Conservation (phyloP, 2,888 invertebrate species). For the Drosophila anomalipes region DNA sequence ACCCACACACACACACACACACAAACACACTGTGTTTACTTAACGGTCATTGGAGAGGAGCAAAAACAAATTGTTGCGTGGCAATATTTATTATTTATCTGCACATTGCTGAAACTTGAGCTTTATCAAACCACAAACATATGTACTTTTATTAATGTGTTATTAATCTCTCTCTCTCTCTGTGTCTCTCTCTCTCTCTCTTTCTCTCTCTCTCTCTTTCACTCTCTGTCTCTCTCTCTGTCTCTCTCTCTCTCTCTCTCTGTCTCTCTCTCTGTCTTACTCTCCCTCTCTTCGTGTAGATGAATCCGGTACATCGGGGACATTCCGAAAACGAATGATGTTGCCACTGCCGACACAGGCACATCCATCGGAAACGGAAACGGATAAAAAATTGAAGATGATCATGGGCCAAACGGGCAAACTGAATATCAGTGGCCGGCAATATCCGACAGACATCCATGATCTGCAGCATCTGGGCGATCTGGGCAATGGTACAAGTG, state of each 20-base stretch:
- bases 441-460: slow-evolving; percentile 92
- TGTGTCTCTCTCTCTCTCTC: neutral
- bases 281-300: slow-evolving; percentile 49
- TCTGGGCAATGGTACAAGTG: slow-evolving; percentile 97
- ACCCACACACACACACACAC: neutral
- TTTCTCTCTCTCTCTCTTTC: neutral
- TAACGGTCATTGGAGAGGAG: slow-evolving; percentile 41
- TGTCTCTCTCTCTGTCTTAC: neutral
- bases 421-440: slow-evolving; percentile 91
- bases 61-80: slow-evolving; percentile 19
- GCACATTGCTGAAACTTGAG: slow-evolving; percentile 22
- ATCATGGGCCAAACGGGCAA: slow-evolving; percentile 97
- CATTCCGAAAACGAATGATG: slow-evolving; percentile 86
- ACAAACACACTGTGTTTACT: slow-evolving; percentile 28
- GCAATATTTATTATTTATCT: slow-evolving; percentile 27
- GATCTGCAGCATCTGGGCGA: slow-evolving; percentile 95
- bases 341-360: slow-evolving; percentile 87
- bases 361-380: slow-evolving; percentile 90
- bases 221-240: neutral
- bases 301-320: slow-evolving; percentile 87
- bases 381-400: slow-evolving; percentile 94
- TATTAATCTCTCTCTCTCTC: neutral
- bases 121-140: slow-evolving; percentile 10
- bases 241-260: neutral
- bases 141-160: neutral